A percentile compares a stretch with the other conserved stretches of the same genome.
These are phyloP conservation scores for Zenarchopterus dispar DNA, from an alignment of 2,797 vertebrate genomes.

Conservation along the genomic window DNA sequence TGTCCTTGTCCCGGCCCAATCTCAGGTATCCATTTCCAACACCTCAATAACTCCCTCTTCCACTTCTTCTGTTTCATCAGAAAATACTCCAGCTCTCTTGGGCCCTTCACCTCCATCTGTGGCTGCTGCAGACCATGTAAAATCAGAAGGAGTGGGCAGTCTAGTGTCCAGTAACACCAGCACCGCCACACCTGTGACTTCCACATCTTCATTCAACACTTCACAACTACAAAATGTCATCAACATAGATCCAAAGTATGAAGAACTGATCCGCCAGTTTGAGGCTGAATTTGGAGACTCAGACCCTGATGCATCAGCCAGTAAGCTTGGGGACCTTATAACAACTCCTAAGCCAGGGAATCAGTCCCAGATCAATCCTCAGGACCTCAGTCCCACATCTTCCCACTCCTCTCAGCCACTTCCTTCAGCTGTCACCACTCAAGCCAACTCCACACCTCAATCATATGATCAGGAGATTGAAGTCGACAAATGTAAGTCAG, in stretches of 20 bases:
- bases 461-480: slow-evolving; percentile 64
- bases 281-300: slow-evolving; percentile 93
- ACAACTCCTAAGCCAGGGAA: slow-evolving; percentile 45
- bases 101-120: slow-evolving; percentile 45
- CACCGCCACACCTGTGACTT: slow-evolving; percentile 70
- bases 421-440: slow-evolving; percentile 38
- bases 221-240: slow-evolving; percentile 77
- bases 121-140: slow-evolving; percentile 51
- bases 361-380: slow-evolving; percentile 59
- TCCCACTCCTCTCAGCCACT: slow-evolving; percentile 49
- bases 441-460: slow-evolving; percentile 48
- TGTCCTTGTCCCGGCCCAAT: slow-evolving; percentile 81
- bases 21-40: slow-evolving; percentile 91
- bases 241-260: slow-evolving; percentile 91
- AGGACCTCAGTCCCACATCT: slow-evolving; percentile 65
- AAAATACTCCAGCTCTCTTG: slow-evolving; percentile 60
- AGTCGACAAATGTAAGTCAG: slow-evolving; percentile 51
- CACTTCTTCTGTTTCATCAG: slow-evolving; percentile 62
- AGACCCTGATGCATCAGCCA: slow-evolving; percentile 60
- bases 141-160: slow-evolving; percentile 55
- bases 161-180: slow-evolving; percentile 61
- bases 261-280: slow-evolving; percentile 95
- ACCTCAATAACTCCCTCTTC: slow-evolving; percentile 69
- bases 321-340: slow-evolving; percentile 51
- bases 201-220: slow-evolving; percentile 68